Evolutionary conservation across 35 echinoderm and acorn worm genomes (phyloP), one percentile per base, ranked within the genome.

Genomic region (Apostichopus californicus): DNA sequence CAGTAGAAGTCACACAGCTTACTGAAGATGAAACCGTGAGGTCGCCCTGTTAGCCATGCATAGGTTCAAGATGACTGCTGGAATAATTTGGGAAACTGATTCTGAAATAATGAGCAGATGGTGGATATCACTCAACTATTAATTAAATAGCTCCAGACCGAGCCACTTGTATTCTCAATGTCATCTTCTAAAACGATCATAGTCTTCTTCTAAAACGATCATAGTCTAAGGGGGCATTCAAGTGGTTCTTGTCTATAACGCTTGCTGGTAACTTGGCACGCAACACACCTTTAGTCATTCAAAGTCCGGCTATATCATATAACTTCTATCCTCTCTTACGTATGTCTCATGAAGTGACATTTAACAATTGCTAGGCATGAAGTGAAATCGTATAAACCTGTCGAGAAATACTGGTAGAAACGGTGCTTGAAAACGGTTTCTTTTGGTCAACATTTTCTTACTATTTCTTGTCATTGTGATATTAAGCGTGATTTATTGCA

Each of bases 61-160:
- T 68, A 18, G 17, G 71, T 18, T 46, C n/a, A 55, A 14, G 55
- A 85, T 12, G 23, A 81, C 78, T 81, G 81, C 57, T 85, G 24
- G 10, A 59, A 85, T 85, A 85, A 58, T 58, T 58, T 14, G 58
- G 81, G 25, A 14, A 18, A 7, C 71, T 75, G 71, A 85, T 85
- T 58, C 57, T 85, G 81, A 56, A 85, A 85, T 59, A 85, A 85
- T 58, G 57, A 85, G 81, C 81, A 58, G 81, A 85, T 85, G 81
- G 81, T 9, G 18, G 58, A 24, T 85, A 58, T 85, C 81, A 59
- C 81, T 85, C 55, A 85, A 58, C 55, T 58, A 85, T 85, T 58
- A 85, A 85, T 85, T 85, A 85, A 85, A 85, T 85, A 59, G 81
- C 81, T 58, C 81, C 14, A 9, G 56, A 54, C 81, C 23, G 55